Conservation (phyloP, 2,797 vertebrate genomes). For the Sebastes umbrosus region DNA sequence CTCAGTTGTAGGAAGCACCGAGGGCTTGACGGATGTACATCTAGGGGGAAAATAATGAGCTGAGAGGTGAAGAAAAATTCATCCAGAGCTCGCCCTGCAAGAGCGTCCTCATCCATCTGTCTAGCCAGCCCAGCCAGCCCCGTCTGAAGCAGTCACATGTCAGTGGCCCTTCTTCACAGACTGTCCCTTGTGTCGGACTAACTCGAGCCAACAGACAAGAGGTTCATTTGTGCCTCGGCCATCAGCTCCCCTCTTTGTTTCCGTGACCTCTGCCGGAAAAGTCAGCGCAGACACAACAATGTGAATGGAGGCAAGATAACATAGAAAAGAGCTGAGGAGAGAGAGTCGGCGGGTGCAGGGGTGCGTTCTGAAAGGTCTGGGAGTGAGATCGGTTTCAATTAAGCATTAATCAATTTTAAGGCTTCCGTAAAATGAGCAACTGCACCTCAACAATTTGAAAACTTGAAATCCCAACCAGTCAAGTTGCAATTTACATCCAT, state of each 20-base stretch:
- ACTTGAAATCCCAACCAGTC: not conserved
- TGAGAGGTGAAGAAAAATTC: constrained; percentile 12
- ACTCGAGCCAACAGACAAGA: constrained; percentile 47
- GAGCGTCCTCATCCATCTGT: constrained; percentile 36
- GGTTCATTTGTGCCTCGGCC: constrained; percentile 59
- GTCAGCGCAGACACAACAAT: constrained; percentile 69
- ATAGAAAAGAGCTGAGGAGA: constrained; percentile 8
- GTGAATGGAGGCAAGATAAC: constrained; percentile 45
- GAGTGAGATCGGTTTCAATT: constrained; percentile 2
- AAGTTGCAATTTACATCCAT: too few relatives aligned
- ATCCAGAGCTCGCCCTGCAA: not conserved
- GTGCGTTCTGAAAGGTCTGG: not conserved
- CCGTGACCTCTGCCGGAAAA: constrained; percentile 64
- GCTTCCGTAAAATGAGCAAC: not conserved
- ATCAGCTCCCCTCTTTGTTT: constrained; percentile 61
- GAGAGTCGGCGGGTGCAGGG: not conserved
- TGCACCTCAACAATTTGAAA: not conserved
- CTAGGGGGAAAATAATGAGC: constrained; percentile 31
- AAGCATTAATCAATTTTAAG: not conserved
- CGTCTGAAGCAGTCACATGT: constrained; percentile 64
- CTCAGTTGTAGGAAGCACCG: not conserved
- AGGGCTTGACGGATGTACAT: not conserved
- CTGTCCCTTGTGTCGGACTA: constrained; percentile 42
- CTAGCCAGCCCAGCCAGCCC: constrained; percentile 9
- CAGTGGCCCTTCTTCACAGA: constrained; percentile 49